Percentiles rank a stretch among this genome's conserved stretches.
These are phyloP conservation scores for Danaus melanippus DNA, from an alignment of 1,140 invertebrate genomes.

Conservation along the genomic window DNA sequence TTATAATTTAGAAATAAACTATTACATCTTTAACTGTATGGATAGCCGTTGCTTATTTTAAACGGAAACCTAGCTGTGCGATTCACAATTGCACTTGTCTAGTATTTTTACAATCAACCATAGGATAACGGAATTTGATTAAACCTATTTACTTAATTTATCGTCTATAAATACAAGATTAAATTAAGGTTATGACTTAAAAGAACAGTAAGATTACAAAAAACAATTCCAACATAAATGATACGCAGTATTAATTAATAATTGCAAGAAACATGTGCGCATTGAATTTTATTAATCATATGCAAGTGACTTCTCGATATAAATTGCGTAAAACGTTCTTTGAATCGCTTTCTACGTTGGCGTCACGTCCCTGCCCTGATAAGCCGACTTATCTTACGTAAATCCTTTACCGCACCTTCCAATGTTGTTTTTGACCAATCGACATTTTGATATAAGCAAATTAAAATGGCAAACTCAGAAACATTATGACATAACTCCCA, in stretches of 20 bases:
- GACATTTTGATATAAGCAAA: slow-evolving; percentile 7
- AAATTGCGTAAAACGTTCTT: slow-evolving; percentile 53
- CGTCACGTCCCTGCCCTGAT: slow-evolving; percentile 51
- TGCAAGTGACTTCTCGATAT: slow-evolving; percentile 33
- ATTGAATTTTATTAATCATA: slow-evolving; percentile 32
- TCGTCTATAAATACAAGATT: too few relatives aligned
- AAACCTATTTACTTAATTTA: too few relatives aligned
- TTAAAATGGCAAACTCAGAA: not conserved
- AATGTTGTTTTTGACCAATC: slow-evolving; percentile 20
- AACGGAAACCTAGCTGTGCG: too few relatives aligned
- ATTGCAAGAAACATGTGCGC: slow-evolving; percentile 11
- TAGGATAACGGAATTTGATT: too few relatives aligned
- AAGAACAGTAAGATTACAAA: too few relatives aligned
- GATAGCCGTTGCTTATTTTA: too few relatives aligned
- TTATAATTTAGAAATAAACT: too few relatives aligned
- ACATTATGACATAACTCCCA: not conserved
- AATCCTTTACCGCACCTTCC: slow-evolving; percentile 35
- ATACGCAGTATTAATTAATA: slow-evolving; percentile 6
- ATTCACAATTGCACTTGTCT: too few relatives aligned
- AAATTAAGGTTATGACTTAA: too few relatives aligned
- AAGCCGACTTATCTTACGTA: slow-evolving; percentile 58
- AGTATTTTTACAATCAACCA: too few relatives aligned
- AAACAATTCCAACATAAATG: too few relatives aligned
- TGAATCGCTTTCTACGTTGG: slow-evolving; percentile 59
- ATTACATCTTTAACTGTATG: too few relatives aligned